Conservation (phyloP, 2,113 vertebrate genomes). For the Ellobius talpinus region DNA sequence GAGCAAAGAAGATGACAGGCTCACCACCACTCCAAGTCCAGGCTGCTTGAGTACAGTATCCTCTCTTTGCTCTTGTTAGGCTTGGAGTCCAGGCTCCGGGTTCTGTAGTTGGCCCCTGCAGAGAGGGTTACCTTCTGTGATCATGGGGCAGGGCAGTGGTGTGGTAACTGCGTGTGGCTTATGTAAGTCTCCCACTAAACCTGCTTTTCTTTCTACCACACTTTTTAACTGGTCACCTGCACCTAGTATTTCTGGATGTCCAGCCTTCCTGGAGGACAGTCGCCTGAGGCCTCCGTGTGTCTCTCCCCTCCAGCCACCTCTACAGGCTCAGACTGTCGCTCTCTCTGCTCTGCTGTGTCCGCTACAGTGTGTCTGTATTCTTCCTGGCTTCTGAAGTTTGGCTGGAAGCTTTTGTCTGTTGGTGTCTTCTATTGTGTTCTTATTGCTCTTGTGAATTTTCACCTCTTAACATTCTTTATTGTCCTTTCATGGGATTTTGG, state of each 20-base stretch:
- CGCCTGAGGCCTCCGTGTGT: not conserved
- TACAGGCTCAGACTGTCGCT: not conserved
- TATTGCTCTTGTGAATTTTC: not conserved
- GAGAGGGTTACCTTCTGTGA: not conserved
- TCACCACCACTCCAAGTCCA: not conserved
- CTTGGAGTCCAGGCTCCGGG: not conserved
- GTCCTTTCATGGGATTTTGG: conserved; percentile 41
- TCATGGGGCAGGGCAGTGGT: not conserved
- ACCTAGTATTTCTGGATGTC: not conserved
- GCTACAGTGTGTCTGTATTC: not conserved
- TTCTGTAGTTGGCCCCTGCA: not conserved
- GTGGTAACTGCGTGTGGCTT: not conserved
- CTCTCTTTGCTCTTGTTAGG: not conserved
- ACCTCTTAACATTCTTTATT: conserved; percentile 45
- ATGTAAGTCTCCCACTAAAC: not conserved
- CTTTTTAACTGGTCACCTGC: not conserved
- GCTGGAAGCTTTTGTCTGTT: not conserved
- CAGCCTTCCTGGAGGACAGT: not conserved
- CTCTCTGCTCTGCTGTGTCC: not conserved
- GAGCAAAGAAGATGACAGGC: not conserved
- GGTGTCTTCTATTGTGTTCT: conserved; percentile 15
- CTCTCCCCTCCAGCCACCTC: not conserved
- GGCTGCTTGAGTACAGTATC: not conserved
- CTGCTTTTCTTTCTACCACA: not conserved
- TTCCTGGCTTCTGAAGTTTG: conserved; percentile 34